Evolutionary conservation across 2,888 invertebrate genomes (phyloP), one percentile per base, ranked within the genome.

Genomic region (Amorpha juglandis): DNA sequence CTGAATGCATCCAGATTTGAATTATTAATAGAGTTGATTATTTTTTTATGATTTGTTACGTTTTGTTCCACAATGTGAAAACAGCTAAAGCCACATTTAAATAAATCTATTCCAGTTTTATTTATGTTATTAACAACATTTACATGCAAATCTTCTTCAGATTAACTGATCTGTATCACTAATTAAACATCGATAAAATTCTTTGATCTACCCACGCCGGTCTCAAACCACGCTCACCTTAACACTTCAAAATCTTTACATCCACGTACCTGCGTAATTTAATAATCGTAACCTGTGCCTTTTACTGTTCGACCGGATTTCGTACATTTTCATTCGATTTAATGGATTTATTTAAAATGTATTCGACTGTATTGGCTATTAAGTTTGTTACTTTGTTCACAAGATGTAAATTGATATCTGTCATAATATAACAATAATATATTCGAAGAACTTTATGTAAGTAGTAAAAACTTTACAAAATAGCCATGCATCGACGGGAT

Each of bases 281-380:
- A 58, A 58, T 58, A 42, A 58, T 58, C 19, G 12, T 38, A 21
- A 58, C 38, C 38, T 58, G 52, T 52, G 6, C 58, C 58, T 58
- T 58, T 58, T 58, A 58, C 58, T 58, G 42, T 58, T 58, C 38
- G 38, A 58, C 58, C 42, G 19, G 58, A 58, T 38, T 58, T 58
- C 12, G 19, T 58, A 58, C 21, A 42, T 55, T 55, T 55, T 35
- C 55, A 42, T 58, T 58, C 38, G 16, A 58, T 58, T 19, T 58
- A 38, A 38, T 58, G 12, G 35, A 35, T 35, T 55, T 55, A 55
- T 19, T 58, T 19, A 58, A 42, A 38, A 38, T 9, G 38, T 58
- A 19, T 11, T 42, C 19, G 42, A 38, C 35, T 3, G 33, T 9
- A 6, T 38, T 55, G 35, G 35, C 16, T 58, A 38, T 19, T 58